These are phyloP conservation scores for Caenorhabditis inopinata DNA, from an alignment of 1,140 invertebrate genomes.

Conservation along the genomic window DNA sequence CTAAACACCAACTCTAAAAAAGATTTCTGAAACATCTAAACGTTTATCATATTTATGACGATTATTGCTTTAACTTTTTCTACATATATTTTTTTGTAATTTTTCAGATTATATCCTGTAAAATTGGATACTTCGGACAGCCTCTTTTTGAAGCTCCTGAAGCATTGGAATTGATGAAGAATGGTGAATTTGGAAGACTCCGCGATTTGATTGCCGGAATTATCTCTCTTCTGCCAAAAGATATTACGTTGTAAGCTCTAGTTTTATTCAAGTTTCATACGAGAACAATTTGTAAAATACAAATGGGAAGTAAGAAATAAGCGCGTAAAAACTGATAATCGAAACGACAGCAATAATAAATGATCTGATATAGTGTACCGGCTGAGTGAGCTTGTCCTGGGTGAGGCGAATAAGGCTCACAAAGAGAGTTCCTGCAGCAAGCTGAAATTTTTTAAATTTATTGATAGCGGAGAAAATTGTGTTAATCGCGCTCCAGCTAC, in stretches of 20 bases:
- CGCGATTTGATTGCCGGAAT: not conserved
- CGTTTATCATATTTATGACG: too few relatives aligned
- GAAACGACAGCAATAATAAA: not conserved
- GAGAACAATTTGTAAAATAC: too few relatives aligned
- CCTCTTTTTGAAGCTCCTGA: not conserved
- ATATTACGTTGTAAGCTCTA: not conserved
- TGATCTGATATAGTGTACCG: not conserved
- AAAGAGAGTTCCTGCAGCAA: not conserved
- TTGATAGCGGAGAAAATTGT: too few relatives aligned
- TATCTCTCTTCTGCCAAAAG: not conserved
- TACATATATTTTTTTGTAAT: not conserved
- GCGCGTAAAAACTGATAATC: not conserved
- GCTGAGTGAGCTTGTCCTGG: not conserved
- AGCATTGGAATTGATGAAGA: not conserved
- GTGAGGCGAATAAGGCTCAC: not conserved
- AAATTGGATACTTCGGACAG: conserved; percentile 3
- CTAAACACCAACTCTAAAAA: too few relatives aligned
- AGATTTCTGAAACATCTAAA: too few relatives aligned
- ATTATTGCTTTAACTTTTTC: too few relatives aligned
- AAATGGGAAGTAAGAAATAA: not conserved
- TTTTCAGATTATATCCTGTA: not conserved
- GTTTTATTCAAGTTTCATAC: not conserved
- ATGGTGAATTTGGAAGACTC: not conserved
- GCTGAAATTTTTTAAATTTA: too few relatives aligned
- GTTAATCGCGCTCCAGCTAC: too few relatives aligned